Base-by-base conservation (phyloP, 2,888 invertebrate species). In the Hyppa rectilinea region DNA sequence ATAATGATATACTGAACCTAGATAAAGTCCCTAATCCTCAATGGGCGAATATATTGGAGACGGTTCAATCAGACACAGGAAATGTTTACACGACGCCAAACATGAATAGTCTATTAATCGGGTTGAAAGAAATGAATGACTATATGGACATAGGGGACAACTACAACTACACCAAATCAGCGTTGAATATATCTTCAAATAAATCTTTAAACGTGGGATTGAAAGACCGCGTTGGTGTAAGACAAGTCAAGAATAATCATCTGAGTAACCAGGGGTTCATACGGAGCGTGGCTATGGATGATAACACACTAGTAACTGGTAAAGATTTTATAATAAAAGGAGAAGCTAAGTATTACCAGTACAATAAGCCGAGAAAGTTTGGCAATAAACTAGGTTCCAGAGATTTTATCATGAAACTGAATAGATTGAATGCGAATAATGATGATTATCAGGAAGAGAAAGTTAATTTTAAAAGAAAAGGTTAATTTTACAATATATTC, bases 1-100 rank as follows among this genome's bases (percentile, higher is more conserved):
- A 92, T 75, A 84, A 85, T 34, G 92, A 92, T 79, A 84, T 92
- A 53, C 63, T 92, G 12, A 84, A 88, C 26, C 58, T 84, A 4
- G 87, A 90, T 10, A 81, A 50, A 55, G 72, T 87, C 1, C 71
- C 86, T 0, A 82, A 61, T 29, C 60, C 85, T 0, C 12, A 66
- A 10, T 89, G 88, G 87, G 70, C 70, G 17, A 80, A 83, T 4
- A 79, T 88, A 26, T 49, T 88, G 1, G 84, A 84, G 4, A 66
- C 60, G 26, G 50, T 86, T 12, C 63, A 84, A 2, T 26, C 72
- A 20, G 62, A 78, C 2, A 0, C 52, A 2, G 61, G 7, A 0
- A 20, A 58, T 0, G 69, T 75, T 38, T 72, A 72, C 4, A 84
- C 82, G 0, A 86, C 88, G 0, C 84, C 85, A 0, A 80, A 80